Base-by-base conservation (phyloP, 2,888 invertebrate species). In the Tetropium fuscum region DNA sequence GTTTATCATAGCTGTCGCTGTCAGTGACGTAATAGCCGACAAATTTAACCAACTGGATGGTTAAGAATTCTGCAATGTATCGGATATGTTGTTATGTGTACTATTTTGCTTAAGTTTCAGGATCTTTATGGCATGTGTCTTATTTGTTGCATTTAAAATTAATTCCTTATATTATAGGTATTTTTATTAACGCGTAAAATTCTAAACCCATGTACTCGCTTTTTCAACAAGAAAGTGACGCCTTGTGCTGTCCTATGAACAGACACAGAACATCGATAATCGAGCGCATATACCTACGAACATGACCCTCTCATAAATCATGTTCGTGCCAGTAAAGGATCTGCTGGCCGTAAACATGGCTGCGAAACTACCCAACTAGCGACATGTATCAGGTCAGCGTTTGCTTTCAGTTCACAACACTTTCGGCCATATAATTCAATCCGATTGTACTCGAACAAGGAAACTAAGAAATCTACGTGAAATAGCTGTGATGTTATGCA, bases 211-310 rank as follows among this genome's bases (percentile, higher is more conserved):
- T 62, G 62, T 62, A 62, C 40, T 20, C 45, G 51, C 51, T 62
- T 58, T 55, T 58, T 62, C 62, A 63, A 58, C 58, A 63, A 63
- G 59, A 44, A 20, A 53, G 58, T 66, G 60, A 58, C 60, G 53
- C 56, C 45, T 56, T 47, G 27, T 43, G 30, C 54, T 58, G 60
- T 60, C 65, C 58, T 34, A 53, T 13, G 49, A 51, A 58, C 22
- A 40, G 65, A 63, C 62, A 60, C 44, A 22, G 60, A 44, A 60
- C 63, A 65, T 65, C 58, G 58, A 60, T 69, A 66, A 66, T 51
- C 63, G 56, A 47, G 55, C 58, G 57, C 54, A 56, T 53, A 40
- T 38, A 51, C 40, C 15, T 27, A 27, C 51, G 18, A 16, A 38
- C 18, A 40, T 16, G 40, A 51, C 25, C 18, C 10, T 25, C 34